Evolutionary conservation across 2,113 vertebrate genomes (phyloP).

Genomic region (Neodon shergylaensis): DNA sequence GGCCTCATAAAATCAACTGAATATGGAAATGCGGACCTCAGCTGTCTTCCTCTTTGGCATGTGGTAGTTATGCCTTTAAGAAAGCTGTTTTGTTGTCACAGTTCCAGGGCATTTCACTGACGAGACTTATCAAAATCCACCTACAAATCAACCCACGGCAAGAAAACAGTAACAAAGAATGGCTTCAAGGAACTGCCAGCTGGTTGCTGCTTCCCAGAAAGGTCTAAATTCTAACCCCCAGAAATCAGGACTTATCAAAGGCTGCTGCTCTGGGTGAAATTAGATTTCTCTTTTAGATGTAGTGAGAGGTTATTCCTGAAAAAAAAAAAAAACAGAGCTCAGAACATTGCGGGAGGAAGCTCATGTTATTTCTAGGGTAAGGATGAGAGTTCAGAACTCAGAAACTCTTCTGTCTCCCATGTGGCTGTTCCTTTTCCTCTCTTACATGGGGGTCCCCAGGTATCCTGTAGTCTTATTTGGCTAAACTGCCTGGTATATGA

Average conservation of each 20-base stretch:
- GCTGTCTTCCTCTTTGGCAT: conserved; percentile 68
- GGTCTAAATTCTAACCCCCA: conserved; percentile 68
- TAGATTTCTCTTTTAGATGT: conserved; percentile 79
- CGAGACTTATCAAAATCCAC: conserved; percentile 74
- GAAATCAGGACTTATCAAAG: conserved; percentile 81
- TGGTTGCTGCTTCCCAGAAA: conserved; percentile 76
- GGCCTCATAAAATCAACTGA: conserved; percentile 53
- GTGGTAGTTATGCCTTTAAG: conserved; percentile 69
- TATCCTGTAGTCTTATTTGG: background rate
- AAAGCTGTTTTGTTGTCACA: conserved; percentile 52
- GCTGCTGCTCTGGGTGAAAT: conserved; percentile 79
- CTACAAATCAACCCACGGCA: conserved; percentile 73
- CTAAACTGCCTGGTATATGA: background rate
- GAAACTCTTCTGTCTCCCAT: background rate
- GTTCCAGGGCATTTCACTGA: conserved; percentile 74
- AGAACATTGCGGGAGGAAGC: conserved; percentile 65
- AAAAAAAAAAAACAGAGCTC: conserved; percentile 68
- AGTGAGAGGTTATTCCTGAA: conserved; percentile 68
- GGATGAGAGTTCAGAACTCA: background rate
- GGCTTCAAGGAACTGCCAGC: conserved; percentile 75
- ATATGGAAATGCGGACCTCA: conserved; percentile 54
- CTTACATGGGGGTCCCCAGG: background rate
- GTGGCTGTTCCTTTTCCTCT: background rate
- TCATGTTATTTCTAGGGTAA: conserved; percentile 35
- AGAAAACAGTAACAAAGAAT: conserved; percentile 74